Evolutionary conservation across 2,113 vertebrate species (phyloP), one percentile per base, ranked within the genome.

Genomic region (Oreochromis tanganicae): DNA sequence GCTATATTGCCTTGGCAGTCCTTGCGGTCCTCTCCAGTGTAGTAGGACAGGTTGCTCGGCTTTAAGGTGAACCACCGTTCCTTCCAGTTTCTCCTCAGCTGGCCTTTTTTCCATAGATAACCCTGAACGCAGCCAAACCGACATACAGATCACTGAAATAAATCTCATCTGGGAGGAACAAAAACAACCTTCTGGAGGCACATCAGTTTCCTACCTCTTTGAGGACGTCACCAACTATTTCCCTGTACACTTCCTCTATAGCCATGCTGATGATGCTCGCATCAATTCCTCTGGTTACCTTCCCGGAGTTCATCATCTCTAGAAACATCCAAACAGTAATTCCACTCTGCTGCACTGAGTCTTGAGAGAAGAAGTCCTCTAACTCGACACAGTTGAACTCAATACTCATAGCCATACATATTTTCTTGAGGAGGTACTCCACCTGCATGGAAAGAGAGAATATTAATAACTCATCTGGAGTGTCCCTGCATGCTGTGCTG

Each of bases 1-100:
- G 54, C 0, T 7, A 99, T 99, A 89, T 95, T 97, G 1, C 98
- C 98, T 88, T 97, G 98, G 85, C 97, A 97, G 78, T 99, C 98
- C 85, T 97, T 98, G 75, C 97, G 96, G 46, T 99, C 98, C 91
- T 99, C 98, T 0, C 97, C 97, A 29, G 94, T 93, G 87, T 97
- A 99, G 94, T 99, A 99, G 52, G 96, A 97, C 86, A 99, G 93
- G 91, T 93, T 96, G 82, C 95, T 97, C 29, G 98, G 98, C 93
- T 97, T 97, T 82, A 99, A 95, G 9, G 95, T 98, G 95, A 99
- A 99, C 98, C 98, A 99, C 81, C 98, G 96, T 89, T 99, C 98
- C 0, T 97, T 97, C 98, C 98, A 99, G 96, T 98, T 99, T 91
- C 98, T 97, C 87, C 98, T 96, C 93, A 99, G 94, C 82, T 99